A percentile compares a stretch with the other conserved stretches of the same genome.
Evolutionary conservation across 2,797 vertebrate genomes (phyloP).

Genomic region (Epinephelus coioides): DNA sequence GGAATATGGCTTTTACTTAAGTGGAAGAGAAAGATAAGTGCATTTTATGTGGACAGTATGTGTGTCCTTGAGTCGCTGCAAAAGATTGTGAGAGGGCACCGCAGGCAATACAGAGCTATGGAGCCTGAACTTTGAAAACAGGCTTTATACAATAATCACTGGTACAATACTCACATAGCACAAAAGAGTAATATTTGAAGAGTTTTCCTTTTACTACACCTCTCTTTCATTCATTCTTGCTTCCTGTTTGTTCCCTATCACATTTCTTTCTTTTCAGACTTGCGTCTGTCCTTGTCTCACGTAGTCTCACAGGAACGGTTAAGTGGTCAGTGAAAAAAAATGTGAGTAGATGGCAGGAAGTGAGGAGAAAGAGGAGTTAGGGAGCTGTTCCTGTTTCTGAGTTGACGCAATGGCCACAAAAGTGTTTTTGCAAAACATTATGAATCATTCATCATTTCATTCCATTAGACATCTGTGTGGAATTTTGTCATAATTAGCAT

Average conservation of each 20-base stretch:
- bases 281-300: neutral
- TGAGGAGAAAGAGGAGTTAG: too few species aligned
- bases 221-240: neutral
- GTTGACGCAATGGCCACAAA: too few species aligned
- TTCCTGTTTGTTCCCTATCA: neutral
- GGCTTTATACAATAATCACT: slow-evolving; percentile 29
- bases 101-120: slow-evolving; percentile 15
- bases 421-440: too few species aligned
- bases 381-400: too few species aligned
- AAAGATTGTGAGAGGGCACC: slow-evolving; percentile 4
- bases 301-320: too few species aligned
- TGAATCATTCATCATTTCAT: too few species aligned
- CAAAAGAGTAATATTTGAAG: slow-evolving; percentile 3
- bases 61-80: slow-evolving; percentile 28
- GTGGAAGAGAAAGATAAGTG: slow-evolving; percentile 15
- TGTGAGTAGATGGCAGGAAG: too few species aligned
- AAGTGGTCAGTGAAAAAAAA: too few species aligned
- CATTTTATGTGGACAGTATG: slow-evolving; percentile 13
- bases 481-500: too few species aligned
- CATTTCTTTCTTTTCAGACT: neutral
- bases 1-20: slow-evolving; percentile 26
- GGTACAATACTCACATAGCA: slow-evolving; percentile 7
- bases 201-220: slow-evolving; percentile 11
- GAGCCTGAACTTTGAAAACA: slow-evolving; percentile 23
- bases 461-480: too few species aligned